Evolutionary conservation across 2,113 vertebrate species (phyloP).

Genomic region (Mionectes macconnelli): DNA sequence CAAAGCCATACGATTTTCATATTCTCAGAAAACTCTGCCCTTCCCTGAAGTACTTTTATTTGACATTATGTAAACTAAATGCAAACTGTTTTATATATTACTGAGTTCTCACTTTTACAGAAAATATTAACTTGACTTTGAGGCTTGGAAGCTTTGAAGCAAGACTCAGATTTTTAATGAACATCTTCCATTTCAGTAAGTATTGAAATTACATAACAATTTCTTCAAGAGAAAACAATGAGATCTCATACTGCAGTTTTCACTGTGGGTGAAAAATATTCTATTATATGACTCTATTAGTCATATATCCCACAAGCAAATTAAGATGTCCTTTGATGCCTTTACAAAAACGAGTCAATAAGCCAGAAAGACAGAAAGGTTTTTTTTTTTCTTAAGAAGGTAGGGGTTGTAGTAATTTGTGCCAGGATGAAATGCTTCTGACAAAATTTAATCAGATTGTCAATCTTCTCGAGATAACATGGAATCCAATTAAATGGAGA

Average conservation of each 20-base stretch:
- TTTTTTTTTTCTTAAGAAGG: neutral
- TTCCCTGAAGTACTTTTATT: neutral
- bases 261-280: neutral
- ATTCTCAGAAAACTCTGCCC: neutral
- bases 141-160: constrained; percentile 8
- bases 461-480: neutral
- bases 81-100: neutral
- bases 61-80: neutral
- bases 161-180: constrained; percentile 19
- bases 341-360: neutral
- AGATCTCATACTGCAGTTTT: neutral
- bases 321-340: constrained; percentile 3
- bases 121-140: neutral
- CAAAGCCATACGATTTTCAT: neutral
- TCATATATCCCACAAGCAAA: neutral
- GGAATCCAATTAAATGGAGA: neutral
- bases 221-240: constrained; percentile 28
- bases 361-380: neutral
- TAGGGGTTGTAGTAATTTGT: neutral
- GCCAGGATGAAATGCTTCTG: neutral
- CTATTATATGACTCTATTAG: neutral
- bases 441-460: neutral
- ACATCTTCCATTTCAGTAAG: neutral
- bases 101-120: neutral
- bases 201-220: neutral